Percentiles rank a stretch among this genome's conserved stretches.
Evolutionary conservation across 2,888 invertebrate species (phyloP).

Genomic region (Mesochorus sp.): DNA sequence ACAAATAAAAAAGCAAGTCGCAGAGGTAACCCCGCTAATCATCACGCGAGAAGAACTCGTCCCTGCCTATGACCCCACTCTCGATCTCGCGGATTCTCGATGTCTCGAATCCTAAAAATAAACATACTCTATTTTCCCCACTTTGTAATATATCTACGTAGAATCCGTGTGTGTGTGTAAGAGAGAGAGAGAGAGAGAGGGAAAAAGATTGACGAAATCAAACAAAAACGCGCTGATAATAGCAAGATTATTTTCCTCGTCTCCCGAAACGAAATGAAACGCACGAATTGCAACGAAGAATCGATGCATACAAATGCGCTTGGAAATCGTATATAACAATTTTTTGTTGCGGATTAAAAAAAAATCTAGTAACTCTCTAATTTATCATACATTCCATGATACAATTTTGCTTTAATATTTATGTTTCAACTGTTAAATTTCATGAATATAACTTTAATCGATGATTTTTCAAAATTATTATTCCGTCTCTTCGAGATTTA

Average conservation of each 20-base stretch:
- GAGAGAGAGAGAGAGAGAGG: neutral
- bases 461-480: too few relatives aligned
- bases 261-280: neutral
- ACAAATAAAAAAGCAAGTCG: slow-evolving; percentile 26
- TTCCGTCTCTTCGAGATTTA: too few relatives aligned
- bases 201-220: slow-evolving; percentile 27
- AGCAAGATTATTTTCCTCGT: slow-evolving; percentile 24
- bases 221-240: slow-evolving; percentile 41
- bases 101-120: slow-evolving; percentile 58
- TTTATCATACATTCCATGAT: too few relatives aligned
- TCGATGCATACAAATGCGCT: too few relatives aligned
- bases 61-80: slow-evolving; percentile 1
- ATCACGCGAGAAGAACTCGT: slow-evolving; percentile 48
- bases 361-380: too few relatives aligned
- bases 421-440: too few relatives aligned
- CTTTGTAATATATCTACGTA: slow-evolving; percentile 16
- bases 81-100: neutral
- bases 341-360: too few relatives aligned
- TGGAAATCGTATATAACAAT: too few relatives aligned
- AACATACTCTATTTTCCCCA: slow-evolving; percentile 55
- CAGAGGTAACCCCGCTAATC: slow-evolving; percentile 38
- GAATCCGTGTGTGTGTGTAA: neutral
- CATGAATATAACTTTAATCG: too few relatives aligned
- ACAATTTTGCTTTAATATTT: too few relatives aligned
- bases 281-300: neutral